Percentiles rank a stretch among this genome's conserved stretches.
phyloP scores from a whole-genome alignment of 2,113 vertebrate species.

The Rhodinocichla rosea region DNA sequence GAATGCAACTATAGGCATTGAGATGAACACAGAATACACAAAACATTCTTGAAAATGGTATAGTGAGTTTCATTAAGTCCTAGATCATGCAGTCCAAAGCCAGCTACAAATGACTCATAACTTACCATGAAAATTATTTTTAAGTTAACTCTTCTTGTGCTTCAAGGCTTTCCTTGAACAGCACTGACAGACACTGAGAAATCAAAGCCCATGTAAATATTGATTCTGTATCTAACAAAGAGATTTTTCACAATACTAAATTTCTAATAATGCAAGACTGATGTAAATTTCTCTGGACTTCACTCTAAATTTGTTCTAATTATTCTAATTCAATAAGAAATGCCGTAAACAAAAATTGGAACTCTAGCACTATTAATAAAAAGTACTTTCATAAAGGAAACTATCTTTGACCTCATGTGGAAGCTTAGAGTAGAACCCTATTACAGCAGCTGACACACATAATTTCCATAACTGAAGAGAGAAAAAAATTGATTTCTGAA shows the following conservation, averaged over 20 bases:
- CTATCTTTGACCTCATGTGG: not conserved
- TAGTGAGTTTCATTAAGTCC: not conserved
- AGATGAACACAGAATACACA: not conserved
- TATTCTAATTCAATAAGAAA: not conserved
- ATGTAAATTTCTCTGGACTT: not conserved
- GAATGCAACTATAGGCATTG: not conserved
- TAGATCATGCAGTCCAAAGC: not conserved
- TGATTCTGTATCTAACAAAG: not conserved
- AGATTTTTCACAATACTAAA: not conserved
- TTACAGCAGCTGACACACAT: not conserved
- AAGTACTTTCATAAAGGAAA: not conserved
- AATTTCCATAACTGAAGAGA: not conserved
- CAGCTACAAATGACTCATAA: not conserved
- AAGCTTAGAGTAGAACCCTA: not conserved
- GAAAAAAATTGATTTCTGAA: not conserved
- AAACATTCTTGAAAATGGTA: not conserved
- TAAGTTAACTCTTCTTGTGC: not conserved
- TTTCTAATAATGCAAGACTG: not conserved
- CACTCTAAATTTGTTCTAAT: not conserved
- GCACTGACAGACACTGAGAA: not conserved
- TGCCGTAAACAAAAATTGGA: not conserved
- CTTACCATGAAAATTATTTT: not conserved
- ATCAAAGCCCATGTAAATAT: not conserved
- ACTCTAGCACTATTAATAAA: not conserved
- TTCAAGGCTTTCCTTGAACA: not conserved